Base-by-base conservation (phyloP, 2,113 vertebrate genomes). In the Trogon surrucura region DNA sequence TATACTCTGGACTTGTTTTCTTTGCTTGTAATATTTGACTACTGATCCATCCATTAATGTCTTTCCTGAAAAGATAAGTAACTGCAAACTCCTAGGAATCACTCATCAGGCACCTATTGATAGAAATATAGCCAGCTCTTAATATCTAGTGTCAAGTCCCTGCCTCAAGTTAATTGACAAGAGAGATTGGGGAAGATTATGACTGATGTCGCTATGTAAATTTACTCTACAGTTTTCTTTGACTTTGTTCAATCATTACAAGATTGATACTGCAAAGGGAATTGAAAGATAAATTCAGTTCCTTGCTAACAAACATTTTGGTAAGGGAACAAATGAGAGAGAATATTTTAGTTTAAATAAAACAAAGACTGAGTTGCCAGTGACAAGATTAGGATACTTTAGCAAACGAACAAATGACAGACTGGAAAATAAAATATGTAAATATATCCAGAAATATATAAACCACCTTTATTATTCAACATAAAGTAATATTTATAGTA, bases 11-110 rank as follows among this genome's bases (percentile, higher is more conserved):
- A 45, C 6, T 48, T 9, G 4, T 45, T 12, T n/a, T 75, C 29
- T 50, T 57, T 50, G 12, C 4, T 60, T 0, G 0, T 51, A 13
- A 34, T 30, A 3, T 70, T 87, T 26, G 26, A 36, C 14, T 70
- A 21, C 32, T 45, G 16, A 58, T 44, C 32, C 26, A 70, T 53
- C 13, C 11, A 53, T 61, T 69, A 69, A 50, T 34, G 16, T 5
- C 26, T 36, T 61, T 78, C 30, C 27, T 36, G 45, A 70, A 47
- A 69, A 53, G 32, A 13, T 6, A 87, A 72, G 36, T 29, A 72
- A 70, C 17, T 36, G 18, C 11, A 60, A 22, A 27, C 17, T 32
- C 53, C 38, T 47, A 79, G 22, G 21, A 88, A n/a, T 79, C 32
- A 45, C 13, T 54, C 11, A 13, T 54, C 15, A 54, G 22, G 10